A percentile compares a stretch with the other conserved stretches of the same genome.
Evolutionary conservation across 2,888 invertebrate genomes (phyloP).

Genomic region (Sisyra terminalis): DNA sequence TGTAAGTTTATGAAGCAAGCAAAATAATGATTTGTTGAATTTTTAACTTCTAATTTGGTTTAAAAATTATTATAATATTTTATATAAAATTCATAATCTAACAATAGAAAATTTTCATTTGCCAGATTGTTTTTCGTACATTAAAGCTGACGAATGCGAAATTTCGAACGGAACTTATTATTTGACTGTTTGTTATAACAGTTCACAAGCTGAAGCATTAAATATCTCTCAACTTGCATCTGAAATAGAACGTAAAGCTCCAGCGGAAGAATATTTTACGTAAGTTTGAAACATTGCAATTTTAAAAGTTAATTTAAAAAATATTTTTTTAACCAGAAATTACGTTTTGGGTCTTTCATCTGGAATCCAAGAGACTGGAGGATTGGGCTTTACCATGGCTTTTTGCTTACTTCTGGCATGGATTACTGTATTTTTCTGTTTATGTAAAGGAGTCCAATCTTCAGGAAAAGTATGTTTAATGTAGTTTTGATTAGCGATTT

Average conservation of each 20-base stretch:
- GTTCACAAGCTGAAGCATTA: conserved; percentile 32
- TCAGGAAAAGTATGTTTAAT: conserved; percentile 47
- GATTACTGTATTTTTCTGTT: conserved; percentile 73
- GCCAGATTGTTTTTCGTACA: conserved; percentile 55
- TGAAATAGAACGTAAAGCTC: conserved; percentile 39
- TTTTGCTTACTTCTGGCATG: conserved; percentile 62
- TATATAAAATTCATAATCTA: too few relatives aligned
- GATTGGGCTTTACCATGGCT: conserved; percentile 53
- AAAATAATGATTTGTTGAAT: too few relatives aligned
- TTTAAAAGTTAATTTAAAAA: neutral
- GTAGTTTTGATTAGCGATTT: too few relatives aligned
- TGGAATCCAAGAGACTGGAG: conserved; percentile 50
- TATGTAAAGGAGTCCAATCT: conserved; percentile 76
- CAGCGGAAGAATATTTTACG: conserved; percentile 61
- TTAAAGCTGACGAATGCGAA: conserved; percentile 42
- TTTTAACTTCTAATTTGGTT: too few relatives aligned
- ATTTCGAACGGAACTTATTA: conserved; percentile 46
- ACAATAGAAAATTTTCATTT: too few relatives aligned
- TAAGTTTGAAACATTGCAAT: conserved; percentile 22
- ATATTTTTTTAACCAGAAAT: conserved; percentile 26
- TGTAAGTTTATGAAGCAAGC: too few relatives aligned
- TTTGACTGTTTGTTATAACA: conserved; percentile 41
- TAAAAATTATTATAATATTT: too few relatives aligned
- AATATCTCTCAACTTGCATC: conserved; percentile 38
- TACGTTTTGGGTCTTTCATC: conserved; percentile 53